Conservation (phyloP, 2,797 vertebrate genomes). For the Microctenopoma steveboyesi region DNA sequence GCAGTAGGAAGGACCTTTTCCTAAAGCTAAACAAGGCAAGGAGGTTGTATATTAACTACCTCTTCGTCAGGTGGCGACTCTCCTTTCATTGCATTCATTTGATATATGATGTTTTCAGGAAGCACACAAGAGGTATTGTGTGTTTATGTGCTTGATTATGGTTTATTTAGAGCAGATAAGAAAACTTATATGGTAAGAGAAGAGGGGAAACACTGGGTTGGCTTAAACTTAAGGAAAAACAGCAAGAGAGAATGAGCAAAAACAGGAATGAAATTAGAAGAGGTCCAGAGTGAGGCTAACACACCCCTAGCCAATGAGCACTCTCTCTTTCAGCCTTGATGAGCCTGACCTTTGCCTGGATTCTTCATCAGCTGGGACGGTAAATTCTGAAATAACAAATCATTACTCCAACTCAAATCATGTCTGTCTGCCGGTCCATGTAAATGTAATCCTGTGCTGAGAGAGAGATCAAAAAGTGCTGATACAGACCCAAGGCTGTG, state of each 20-base stretch:
- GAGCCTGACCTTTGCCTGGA: slow-evolving; percentile 45
- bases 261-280: slow-evolving; percentile 36
- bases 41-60: slow-evolving; percentile 50
- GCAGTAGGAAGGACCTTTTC: slow-evolving; percentile 38
- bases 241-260: slow-evolving; percentile 21
- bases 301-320: slow-evolving; percentile 38
- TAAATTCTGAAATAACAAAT: slow-evolving; percentile 60
- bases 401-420: slow-evolving; percentile 37
- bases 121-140: background rate
- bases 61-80: slow-evolving; percentile 41
- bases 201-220: slow-evolving; percentile 1
- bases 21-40: slow-evolving; percentile 51
- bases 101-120: slow-evolving; percentile 32
- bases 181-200: slow-evolving; percentile 63
- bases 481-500: slow-evolving; percentile 28
- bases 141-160: slow-evolving; percentile 32
- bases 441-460: slow-evolving; percentile 48
- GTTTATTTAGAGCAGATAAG: slow-evolving; percentile 32
- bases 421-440: slow-evolving; percentile 35
- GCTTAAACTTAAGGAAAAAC: slow-evolving; percentile 51
- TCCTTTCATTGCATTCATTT: slow-evolving; percentile 21
- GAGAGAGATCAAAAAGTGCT: slow-evolving; percentile 58
- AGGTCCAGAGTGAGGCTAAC: slow-evolving; percentile 34
- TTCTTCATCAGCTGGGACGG: slow-evolving; percentile 48
- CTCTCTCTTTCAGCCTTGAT: slow-evolving; percentile 51